phyloP scores from a whole-genome alignment of 2,888 invertebrate genomes.

The Parnassius apollo region DNA sequence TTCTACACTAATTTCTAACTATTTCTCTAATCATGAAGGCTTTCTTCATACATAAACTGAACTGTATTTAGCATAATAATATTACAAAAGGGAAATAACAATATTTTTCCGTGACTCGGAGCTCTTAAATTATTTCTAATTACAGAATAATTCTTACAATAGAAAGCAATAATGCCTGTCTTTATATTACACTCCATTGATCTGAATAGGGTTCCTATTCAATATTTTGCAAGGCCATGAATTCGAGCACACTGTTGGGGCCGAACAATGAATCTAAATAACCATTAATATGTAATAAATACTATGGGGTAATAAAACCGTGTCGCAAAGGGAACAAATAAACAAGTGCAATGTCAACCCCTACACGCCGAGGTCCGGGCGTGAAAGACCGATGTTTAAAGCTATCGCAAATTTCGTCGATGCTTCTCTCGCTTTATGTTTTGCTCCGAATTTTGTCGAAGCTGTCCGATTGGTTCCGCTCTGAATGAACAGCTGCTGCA shows the following conservation, averaged over 20 bases:
- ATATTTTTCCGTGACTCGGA: conserved; percentile 6
- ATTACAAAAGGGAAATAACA: not conserved
- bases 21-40: too few relatives aligned
- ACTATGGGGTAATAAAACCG: conserved; percentile 76
- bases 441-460: conserved; percentile 54
- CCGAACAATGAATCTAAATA: conserved; percentile 80
- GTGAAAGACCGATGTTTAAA: conserved; percentile 25
- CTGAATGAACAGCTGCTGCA: conserved; percentile 77
- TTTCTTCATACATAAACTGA: too few relatives aligned
- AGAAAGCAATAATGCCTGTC: conserved; percentile 50
- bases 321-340: conserved; percentile 74
- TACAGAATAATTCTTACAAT: conserved; percentile 51
- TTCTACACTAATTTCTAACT: too few relatives aligned
- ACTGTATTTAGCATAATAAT: not conserved
- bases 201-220: conserved; percentile 52
- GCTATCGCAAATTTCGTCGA: conserved; percentile 13
- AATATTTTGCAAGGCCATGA: conserved; percentile 73
- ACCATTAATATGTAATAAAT: conserved; percentile 82
- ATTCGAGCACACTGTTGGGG: conserved; percentile 77
- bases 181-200: conserved; percentile 57
- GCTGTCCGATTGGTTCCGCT: conserved; percentile 72
- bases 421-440: conserved; percentile 12
- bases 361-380: conserved; percentile 61
- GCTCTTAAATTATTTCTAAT: conserved; percentile 50
- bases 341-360: conserved; percentile 75